Evolutionary conservation across 2,797 vertebrate genomes (phyloP).

Genomic region (Xenopus petersii): DNA sequence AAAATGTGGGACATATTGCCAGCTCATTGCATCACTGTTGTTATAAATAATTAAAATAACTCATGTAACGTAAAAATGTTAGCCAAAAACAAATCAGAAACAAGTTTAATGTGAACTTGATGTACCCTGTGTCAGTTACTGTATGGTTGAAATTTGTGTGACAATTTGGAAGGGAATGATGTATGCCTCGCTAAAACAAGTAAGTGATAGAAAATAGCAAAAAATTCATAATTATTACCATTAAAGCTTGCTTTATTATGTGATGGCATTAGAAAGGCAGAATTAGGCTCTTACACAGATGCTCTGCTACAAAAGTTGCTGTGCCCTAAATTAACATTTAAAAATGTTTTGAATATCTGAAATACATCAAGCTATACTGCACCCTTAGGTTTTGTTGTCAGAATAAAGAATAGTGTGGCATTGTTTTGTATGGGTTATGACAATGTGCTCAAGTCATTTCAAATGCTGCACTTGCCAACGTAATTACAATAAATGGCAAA

Average conservation of each 20-base stretch:
- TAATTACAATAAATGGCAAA: background rate
- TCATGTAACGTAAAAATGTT: too few species aligned
- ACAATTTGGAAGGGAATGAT: background rate
- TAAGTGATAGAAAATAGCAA: background rate
- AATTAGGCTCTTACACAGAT: constrained; percentile 5
- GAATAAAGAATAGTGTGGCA: background rate
- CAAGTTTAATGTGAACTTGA: background rate
- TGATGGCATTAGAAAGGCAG: background rate
- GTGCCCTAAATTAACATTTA: constrained; percentile 20
- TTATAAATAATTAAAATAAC: too few species aligned
- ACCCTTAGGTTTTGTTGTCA: background rate
- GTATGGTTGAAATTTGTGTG: constrained; percentile 12
- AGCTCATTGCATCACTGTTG: too few species aligned
- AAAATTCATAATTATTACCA: constrained; percentile 12
- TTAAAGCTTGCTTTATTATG: constrained; percentile 11
- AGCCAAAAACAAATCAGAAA: background rate
- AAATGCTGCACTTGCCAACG: background rate
- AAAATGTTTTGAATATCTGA: constrained; percentile 1
- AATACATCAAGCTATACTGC: background rate
- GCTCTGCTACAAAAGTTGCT: background rate
- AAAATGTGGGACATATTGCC: too few species aligned
- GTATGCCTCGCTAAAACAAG: background rate
- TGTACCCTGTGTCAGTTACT: background rate
- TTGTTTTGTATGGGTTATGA: background rate
- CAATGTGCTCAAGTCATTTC: background rate